Evolutionary conservation across 2,797 vertebrate species (phyloP).

Genomic region (Crenichthys baileyi): DNA sequence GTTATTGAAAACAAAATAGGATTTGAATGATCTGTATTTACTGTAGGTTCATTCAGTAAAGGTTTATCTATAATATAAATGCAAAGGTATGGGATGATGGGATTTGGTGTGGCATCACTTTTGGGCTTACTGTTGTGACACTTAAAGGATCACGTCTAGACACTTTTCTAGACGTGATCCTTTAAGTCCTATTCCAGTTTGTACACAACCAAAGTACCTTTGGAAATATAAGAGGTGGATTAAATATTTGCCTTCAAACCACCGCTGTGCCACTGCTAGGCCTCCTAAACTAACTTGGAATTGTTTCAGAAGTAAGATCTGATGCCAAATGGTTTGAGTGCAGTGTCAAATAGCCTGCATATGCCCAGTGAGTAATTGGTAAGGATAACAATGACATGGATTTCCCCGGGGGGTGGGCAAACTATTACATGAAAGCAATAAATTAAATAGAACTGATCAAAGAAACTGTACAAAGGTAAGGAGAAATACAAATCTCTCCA

Average conservation of each 20-base stretch:
- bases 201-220: constrained; percentile 30
- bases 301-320: constrained; percentile 36
- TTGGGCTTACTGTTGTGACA: background rate
- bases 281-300: constrained; percentile 44
- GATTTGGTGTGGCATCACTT: background rate
- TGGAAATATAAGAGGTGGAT: constrained; percentile 38
- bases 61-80: background rate
- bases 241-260: constrained; percentile 30
- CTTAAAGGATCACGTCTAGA: no score
- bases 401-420: background rate
- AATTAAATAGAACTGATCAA: constrained; percentile 62
- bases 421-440: constrained; percentile 30
- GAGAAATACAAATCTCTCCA: constrained; percentile 46
- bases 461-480: constrained; percentile 42
- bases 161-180: constrained; percentile 13
- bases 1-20: background rate
- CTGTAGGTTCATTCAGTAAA: background rate
- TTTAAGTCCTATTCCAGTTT: constrained; percentile 30
- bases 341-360: constrained; percentile 19
- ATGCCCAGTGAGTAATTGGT: constrained; percentile 26
- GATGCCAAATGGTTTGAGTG: constrained; percentile 43
- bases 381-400: constrained; percentile 23
- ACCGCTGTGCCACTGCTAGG: constrained; percentile 27
- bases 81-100: no score
- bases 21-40: background rate